Conservation (phyloP, 2,888 invertebrate genomes). For the Eupithecia subfuscata region DNA sequence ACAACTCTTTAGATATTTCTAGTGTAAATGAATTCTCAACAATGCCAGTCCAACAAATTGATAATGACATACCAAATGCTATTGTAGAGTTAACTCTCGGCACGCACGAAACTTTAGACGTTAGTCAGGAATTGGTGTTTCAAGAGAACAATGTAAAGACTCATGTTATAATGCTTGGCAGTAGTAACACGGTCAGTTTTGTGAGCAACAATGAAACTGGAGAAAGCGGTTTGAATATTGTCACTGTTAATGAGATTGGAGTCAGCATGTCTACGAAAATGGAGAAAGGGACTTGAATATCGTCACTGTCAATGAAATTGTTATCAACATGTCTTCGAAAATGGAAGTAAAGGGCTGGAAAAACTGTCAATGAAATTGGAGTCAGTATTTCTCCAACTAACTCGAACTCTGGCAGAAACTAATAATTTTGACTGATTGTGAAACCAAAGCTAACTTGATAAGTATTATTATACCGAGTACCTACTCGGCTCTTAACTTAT, state of each 20-base stretch:
- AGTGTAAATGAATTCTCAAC: constrained; percentile 19
- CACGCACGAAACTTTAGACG: constrained; percentile 48
- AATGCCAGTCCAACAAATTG: constrained; percentile 18
- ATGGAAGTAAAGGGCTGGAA: no score
- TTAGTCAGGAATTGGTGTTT: constrained; percentile 56
- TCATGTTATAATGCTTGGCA: constrained; percentile 61
- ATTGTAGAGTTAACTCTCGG: constrained; percentile 32
- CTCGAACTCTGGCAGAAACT: constrained; percentile 13
- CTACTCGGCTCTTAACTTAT: not conserved
- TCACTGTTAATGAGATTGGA: constrained; percentile 63
- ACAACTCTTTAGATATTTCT: not conserved
- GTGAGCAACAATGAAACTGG: constrained; percentile 48
- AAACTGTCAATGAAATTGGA: no score
- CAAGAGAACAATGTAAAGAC: constrained; percentile 61
- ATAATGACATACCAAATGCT: constrained; percentile 29
- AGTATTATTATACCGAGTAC: not conserved
- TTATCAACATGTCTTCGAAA: constrained; percentile 1
- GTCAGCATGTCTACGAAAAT: constrained; percentile 54
- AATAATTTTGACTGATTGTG: not conserved
- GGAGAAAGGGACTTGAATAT: constrained; percentile 59
- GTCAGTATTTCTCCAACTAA: constrained; percentile 38
- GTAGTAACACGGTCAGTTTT: constrained; percentile 52
- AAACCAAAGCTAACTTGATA: not conserved
- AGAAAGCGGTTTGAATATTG: constrained; percentile 58
- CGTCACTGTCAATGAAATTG: constrained; percentile 63